These are phyloP conservation scores for Gerosis bhagava DNA, from an alignment of 2,888 invertebrate species.

Conservation along the genomic window DNA sequence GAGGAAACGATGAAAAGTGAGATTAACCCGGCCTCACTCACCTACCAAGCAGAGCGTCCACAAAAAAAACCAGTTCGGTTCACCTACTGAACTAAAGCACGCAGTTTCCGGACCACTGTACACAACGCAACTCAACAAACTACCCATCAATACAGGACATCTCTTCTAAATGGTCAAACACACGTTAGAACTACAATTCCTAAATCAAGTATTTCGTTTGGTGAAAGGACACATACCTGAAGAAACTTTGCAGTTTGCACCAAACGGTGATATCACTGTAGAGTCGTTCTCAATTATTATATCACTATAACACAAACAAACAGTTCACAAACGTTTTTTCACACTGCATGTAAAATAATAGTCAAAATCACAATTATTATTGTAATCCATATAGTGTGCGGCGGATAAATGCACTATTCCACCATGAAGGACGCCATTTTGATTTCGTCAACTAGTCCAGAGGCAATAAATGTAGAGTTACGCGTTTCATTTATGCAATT, in stretches of 20 bases:
- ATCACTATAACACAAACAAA: slow-evolving; percentile 54
- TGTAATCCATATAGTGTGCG: slow-evolving; percentile 55
- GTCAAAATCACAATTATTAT: slow-evolving; percentile 54
- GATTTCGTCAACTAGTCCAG: slow-evolving; percentile 77
- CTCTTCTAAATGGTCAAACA: background rate
- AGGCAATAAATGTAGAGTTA: slow-evolving; percentile 51
- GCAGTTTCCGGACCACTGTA: slow-evolving; percentile 51
- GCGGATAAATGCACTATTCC: slow-evolving; percentile 72
- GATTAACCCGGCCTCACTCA: slow-evolving; percentile 54
- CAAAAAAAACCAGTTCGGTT: slow-evolving; percentile 63
- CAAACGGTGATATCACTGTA: slow-evolving; percentile 44
- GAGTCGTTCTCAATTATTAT: slow-evolving; percentile 41
- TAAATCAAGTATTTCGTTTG: slow-evolving; percentile 60
- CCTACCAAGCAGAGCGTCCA: slow-evolving; percentile 43
- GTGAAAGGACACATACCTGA: slow-evolving; percentile 80
- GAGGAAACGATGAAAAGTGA: slow-evolving; percentile 54
- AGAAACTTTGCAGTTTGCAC: slow-evolving; percentile 49
- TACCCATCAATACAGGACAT: background rate
- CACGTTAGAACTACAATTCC: slow-evolving; percentile 47
- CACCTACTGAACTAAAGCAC: slow-evolving; percentile 70
- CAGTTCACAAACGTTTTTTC: slow-evolving; percentile 52
- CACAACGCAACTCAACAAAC: slow-evolving; percentile 23
- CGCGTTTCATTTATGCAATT: background rate
- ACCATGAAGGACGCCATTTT: slow-evolving; percentile 79
- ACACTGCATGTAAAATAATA: slow-evolving; percentile 37